Percentiles rank a stretch among this genome's conserved stretches.
Evolutionary conservation across 2,888 invertebrate species (phyloP).

Genomic region (Drosophila gaucha): DNA sequence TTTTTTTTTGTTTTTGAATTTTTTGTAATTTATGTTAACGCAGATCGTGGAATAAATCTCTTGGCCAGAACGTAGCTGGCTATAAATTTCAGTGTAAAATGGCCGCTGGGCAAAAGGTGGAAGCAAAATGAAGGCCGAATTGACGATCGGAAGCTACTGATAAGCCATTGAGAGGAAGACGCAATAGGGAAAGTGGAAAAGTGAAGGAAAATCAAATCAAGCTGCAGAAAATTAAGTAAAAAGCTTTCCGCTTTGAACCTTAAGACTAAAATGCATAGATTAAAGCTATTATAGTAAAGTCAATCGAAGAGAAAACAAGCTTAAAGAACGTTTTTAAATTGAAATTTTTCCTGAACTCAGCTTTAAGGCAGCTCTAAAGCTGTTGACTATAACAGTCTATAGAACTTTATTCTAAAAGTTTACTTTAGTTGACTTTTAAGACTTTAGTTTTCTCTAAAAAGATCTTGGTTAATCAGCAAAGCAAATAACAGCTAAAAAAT

Average conservation of each 20-base stretch:
- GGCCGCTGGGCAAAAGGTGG: conserved; percentile 39
- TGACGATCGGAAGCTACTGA: conserved; percentile 31
- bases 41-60: conserved; percentile 73
- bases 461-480: conserved; percentile 1
- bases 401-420: too few species aligned
- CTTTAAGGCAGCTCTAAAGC: too few species aligned
- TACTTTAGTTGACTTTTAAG: too few species aligned
- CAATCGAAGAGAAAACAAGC: too few species aligned
- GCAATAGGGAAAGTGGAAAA: background rate
- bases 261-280: background rate
- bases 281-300: background rate
- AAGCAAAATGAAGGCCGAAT: conserved; percentile 18
- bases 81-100: conserved; percentile 62
- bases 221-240: background rate
- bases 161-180: conserved; percentile 16
- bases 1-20: conserved; percentile 25
- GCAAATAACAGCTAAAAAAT: conserved; percentile 21
- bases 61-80: conserved; percentile 54
- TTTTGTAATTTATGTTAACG: conserved; percentile 68
- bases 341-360: too few species aligned
- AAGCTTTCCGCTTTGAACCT: background rate
- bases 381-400: too few species aligned
- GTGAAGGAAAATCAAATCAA: background rate
- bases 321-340: too few species aligned
- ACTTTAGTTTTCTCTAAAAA: background rate